Evolutionary conservation across 2,113 vertebrate genomes (phyloP), one percentile per base, ranked within the genome.

Genomic region (Oryzias curvinotus): DNA sequence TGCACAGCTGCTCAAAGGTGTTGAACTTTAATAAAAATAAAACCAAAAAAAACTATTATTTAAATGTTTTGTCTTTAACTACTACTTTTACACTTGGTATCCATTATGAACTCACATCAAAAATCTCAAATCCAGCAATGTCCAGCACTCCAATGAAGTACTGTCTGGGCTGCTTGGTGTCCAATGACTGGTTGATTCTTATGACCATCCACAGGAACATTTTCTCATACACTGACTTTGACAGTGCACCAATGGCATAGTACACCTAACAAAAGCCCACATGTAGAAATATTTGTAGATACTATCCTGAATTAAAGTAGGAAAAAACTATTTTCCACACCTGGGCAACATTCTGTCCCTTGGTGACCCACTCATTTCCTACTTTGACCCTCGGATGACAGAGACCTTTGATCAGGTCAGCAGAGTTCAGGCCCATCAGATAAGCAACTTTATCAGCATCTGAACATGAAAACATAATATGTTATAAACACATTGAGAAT

Each of bases 301-400:
- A 36, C 3, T 10, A 53, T 5, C 16, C 1, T 4, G 13, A 3
- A 21, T 15, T 44, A 36, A 48, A 7, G 46, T 43, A 44, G 3
- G 30, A 3, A 42, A 30, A 44, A 23, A n/a, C n/a, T n/a, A 6
- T 2, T 4, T 14, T 14, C 44, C 65, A 42, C 88, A 95, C 94
- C 94, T 96, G 95, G 44, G 93, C 91, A 14, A 96, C 93, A 84
- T 87, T 97, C 57, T 96, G 95, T 30, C 95, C 94, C 73, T 96
- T 95, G 52, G 95, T 95, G 87, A 96, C 95, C 74, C 93, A 96
- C 70, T 97, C 94, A 3, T 96, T 97, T 54, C 95, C 95, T 0
- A 97, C 95, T 91, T 96, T 97, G 53, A 96, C 94, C 58, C 95
- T 89, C 15, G 95, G 95, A 55, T 92, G 95, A 70, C 93, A 94